Evolutionary conservation across 2,888 invertebrate genomes (phyloP).

Genomic region (Bembecia ichneumoniformis): DNA sequence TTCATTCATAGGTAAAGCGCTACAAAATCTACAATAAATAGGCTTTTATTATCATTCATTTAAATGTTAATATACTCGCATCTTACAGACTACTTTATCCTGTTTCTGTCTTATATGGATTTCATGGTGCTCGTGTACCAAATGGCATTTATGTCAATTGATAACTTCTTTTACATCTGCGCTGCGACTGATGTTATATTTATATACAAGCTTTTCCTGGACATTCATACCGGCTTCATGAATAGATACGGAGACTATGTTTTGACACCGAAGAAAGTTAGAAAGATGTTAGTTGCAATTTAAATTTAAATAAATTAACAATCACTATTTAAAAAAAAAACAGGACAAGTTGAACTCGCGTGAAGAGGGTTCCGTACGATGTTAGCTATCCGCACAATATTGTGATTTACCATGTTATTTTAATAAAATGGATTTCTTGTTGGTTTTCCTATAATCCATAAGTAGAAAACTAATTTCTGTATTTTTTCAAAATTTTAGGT

Average conservation of each 20-base stretch:
- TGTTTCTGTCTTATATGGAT: conserved; percentile 50
- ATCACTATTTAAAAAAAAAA: too few relatives aligned
- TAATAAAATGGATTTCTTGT: too few relatives aligned
- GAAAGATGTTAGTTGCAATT: conserved; percentile 44
- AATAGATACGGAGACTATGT: conserved; percentile 66
- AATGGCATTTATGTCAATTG: conserved; percentile 60
- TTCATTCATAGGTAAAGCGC: conserved; percentile 43
- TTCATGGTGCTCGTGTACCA: conserved; percentile 60
- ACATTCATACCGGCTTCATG: conserved; percentile 60
- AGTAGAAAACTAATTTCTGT: too few relatives aligned
- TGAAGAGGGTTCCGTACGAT: too few relatives aligned
- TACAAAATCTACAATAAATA: not conserved
- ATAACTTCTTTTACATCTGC: conserved; percentile 38
- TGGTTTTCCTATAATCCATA: too few relatives aligned
- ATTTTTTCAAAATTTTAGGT: too few relatives aligned
- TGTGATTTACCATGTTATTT: too few relatives aligned
- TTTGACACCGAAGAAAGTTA: conserved; percentile 50
- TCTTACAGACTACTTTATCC: conserved; percentile 50
- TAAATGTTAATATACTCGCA: not conserved
- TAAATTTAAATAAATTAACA: too few relatives aligned
- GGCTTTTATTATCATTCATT: not conserved
- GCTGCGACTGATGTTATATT: conserved; percentile 49
- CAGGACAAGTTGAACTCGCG: too few relatives aligned
- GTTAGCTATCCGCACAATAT: too few relatives aligned
- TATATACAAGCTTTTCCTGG: conserved; percentile 55